Conservation (phyloP, 1,140 invertebrate genomes). For the Drosophila sp. region DNA sequence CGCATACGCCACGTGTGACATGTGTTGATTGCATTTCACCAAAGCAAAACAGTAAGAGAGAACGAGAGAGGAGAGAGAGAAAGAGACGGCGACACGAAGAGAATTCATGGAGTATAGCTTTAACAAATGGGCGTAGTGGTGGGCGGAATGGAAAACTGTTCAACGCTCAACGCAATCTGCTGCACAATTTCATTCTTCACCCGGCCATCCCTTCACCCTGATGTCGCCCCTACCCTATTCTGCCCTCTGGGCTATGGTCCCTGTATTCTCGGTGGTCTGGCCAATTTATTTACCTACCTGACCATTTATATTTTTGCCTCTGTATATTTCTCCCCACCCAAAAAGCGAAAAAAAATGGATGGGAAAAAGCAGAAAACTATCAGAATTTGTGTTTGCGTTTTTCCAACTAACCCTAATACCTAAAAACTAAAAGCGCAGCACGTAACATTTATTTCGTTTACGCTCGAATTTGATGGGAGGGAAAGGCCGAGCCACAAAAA, state of each 20-base stretch:
- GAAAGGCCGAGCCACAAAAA: not conserved
- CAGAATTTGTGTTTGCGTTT: conserved; percentile 27
- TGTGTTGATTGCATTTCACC: conserved; percentile 44
- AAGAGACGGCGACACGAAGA: not conserved
- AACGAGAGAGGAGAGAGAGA: not conserved
- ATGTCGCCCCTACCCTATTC: too few species aligned
- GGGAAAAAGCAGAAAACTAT: not conserved
- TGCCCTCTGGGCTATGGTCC: not conserved
- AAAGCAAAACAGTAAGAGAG: not conserved
- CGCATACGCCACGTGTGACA: conserved; percentile 48
- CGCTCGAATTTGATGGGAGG: conserved; percentile 25
- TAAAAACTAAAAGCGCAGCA: conserved; percentile 39
- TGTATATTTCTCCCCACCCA: conserved; percentile 17
- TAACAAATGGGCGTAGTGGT: conserved; percentile 26
- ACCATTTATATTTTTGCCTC: conserved; percentile 36
- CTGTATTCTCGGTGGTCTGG: conserved; percentile 11
- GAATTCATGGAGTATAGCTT: conserved; percentile 5
- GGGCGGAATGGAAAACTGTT: conserved; percentile 1
- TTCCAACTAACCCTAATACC: conserved; percentile 33
- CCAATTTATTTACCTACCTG: conserved; percentile 47
- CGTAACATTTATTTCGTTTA: conserved; percentile 45
- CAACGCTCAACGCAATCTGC: conserved; percentile 30
- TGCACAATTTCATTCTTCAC: conserved; percentile 12
- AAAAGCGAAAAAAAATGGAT: not conserved
- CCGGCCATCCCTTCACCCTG: not conserved